phyloP scores from a whole-genome alignment of 2,888 invertebrate genomes.

The Cactoblastis cactorum region DNA sequence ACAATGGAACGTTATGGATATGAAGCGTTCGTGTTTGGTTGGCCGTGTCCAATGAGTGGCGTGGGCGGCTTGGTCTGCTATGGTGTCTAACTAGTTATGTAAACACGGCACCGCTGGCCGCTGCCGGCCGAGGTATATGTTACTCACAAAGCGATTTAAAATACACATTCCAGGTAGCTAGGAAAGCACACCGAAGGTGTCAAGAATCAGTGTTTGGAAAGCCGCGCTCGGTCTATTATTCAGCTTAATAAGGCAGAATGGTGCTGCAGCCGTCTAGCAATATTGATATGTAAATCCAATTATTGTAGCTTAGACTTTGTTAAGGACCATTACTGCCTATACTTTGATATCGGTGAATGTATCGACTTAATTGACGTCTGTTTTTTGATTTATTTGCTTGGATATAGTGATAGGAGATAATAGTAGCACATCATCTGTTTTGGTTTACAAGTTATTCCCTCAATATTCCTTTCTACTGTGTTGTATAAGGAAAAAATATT shows the following conservation, averaged over 20 bases:
- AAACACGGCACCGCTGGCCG: slow-evolving; percentile 57
- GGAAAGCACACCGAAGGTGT: slow-evolving; percentile 46
- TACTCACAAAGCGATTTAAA: slow-evolving; percentile 43
- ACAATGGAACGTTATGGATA: slow-evolving; percentile 57
- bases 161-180: slow-evolving; percentile 53
- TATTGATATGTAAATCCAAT: slow-evolving; percentile 12
- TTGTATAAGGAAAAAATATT: background rate
- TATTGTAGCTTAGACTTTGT: slow-evolving; percentile 7
- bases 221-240: slow-evolving; percentile 16
- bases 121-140: slow-evolving; percentile 45
- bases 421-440: no score
- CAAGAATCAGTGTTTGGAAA: slow-evolving; percentile 44
- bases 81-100: slow-evolving; percentile 69
- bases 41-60: slow-evolving; percentile 49
- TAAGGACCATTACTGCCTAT: slow-evolving; percentile 3
- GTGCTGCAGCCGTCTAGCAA: slow-evolving; percentile 4
- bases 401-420: background rate
- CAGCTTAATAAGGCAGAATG: slow-evolving; percentile 11
- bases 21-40: slow-evolving; percentile 55
- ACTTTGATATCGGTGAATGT: background rate
- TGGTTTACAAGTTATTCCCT: background rate
- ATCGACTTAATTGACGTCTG: slow-evolving; percentile 4
- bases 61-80: slow-evolving; percentile 55
- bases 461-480: background rate
- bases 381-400: background rate